phyloP scores from a whole-genome alignment of 2,113 vertebrate genomes.

The Oncorhynchus keta region DNA sequence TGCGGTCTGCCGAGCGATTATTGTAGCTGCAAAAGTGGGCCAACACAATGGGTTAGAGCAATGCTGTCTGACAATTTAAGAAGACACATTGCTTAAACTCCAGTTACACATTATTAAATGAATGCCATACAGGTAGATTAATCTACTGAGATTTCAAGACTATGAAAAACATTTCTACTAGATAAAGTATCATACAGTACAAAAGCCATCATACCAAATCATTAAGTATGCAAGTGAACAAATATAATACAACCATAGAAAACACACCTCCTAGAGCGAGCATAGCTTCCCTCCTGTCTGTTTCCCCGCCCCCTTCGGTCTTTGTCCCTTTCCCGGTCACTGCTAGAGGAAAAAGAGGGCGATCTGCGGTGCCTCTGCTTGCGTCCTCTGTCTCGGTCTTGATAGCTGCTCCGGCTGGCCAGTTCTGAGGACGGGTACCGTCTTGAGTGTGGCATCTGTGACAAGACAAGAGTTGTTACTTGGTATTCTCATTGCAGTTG shows the following conservation, averaged over 20 bases:
- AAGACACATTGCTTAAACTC: too few species aligned
- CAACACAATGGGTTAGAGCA: not conserved
- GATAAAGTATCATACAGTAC: not conserved
- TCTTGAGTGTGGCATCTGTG: slow-evolving; percentile 92
- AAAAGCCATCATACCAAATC: not conserved
- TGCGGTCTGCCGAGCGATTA: slow-evolving; percentile 83
- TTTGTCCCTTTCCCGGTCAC: slow-evolving; percentile 63
- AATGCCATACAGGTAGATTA: too few species aligned
- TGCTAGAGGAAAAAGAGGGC: slow-evolving; percentile 84
- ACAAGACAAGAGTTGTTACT: not conserved
- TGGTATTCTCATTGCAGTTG: not conserved
- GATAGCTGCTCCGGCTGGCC: slow-evolving; percentile 91
- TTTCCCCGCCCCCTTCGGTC: slow-evolving; percentile 62
- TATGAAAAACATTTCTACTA: too few species aligned
- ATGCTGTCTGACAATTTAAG: not conserved
- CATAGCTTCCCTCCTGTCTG: slow-evolving; percentile 67
- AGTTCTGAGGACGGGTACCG: slow-evolving; percentile 90
- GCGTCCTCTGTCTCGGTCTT: slow-evolving; percentile 86
- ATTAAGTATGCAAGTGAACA: not conserved
- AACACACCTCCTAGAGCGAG: slow-evolving; percentile 72
- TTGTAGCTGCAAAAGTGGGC: slow-evolving; percentile 74
- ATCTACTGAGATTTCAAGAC: too few species aligned
- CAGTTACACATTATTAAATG: too few species aligned
- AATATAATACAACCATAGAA: not conserved
- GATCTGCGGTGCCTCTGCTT: slow-evolving; percentile 86